phyloP scores from a whole-genome alignment of 1,140 invertebrate species.

The Dendroctonus ponderosae region DNA sequence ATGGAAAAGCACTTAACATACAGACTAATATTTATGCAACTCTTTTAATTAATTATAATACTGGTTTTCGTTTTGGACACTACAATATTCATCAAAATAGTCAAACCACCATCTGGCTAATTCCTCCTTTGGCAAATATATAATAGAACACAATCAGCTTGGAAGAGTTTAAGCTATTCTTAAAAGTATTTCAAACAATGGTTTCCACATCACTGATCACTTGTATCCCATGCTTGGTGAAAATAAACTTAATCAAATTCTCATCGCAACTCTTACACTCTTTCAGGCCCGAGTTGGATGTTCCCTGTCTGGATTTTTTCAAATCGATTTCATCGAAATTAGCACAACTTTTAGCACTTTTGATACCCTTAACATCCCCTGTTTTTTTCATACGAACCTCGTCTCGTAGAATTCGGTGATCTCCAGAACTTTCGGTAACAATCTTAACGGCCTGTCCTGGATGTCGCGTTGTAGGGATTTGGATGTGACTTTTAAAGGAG shows the following conservation, averaged over 20 bases:
- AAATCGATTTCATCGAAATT: constrained; percentile 46
- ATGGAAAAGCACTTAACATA: background rate
- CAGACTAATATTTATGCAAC: background rate
- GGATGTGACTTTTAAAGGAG: constrained; percentile 49
- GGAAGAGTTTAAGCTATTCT: background rate
- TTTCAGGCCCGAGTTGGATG: constrained; percentile 46
- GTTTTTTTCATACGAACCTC: constrained; percentile 46
- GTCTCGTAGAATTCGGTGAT: constrained; percentile 46
- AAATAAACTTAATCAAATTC: constrained; percentile 67
- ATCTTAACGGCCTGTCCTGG: constrained; percentile 59
- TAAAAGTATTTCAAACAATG: constrained; percentile 56
- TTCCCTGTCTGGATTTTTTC: constrained; percentile 36
- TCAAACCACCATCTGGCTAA: too few species aligned
- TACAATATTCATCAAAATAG: too few species aligned
- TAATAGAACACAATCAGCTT: too few species aligned
- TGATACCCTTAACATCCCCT: constrained; percentile 32
- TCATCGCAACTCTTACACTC: constrained; percentile 58
- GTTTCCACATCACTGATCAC: constrained; percentile 74
- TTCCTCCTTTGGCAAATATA: too few species aligned
- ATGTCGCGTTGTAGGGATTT: constrained; percentile 45
- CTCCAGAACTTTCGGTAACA: constrained; percentile 52
- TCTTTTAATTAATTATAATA: background rate
- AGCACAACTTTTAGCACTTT: constrained; percentile 46
- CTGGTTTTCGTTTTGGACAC: too few species aligned
- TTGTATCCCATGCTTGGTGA: constrained; percentile 71